Evolutionary conservation across 2,797 vertebrate genomes (phyloP).

Genomic region (Petrocephalus sullivani): DNA sequence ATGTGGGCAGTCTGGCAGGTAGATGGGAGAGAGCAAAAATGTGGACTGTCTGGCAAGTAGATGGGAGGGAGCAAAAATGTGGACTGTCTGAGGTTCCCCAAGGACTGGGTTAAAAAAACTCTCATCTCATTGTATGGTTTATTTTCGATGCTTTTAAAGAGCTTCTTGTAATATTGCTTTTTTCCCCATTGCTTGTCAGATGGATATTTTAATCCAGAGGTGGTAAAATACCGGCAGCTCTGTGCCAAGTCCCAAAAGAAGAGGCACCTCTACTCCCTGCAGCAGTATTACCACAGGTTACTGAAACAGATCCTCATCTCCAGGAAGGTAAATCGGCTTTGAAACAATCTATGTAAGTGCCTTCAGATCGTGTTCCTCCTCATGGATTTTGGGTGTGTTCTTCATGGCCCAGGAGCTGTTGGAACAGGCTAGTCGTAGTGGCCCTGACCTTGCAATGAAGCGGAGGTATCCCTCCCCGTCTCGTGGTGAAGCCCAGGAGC

Average conservation of each 20-base stretch:
- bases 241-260: constrained; percentile 90
- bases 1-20: too few relatives aligned
- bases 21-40: too few relatives aligned
- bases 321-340: constrained; percentile 67
- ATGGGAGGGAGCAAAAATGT: too few relatives aligned
- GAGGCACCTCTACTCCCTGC: constrained; percentile 77
- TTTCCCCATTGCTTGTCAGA: constrained; percentile 58
- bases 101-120: background rate
- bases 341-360: background rate
- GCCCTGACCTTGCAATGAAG: constrained; percentile 69
- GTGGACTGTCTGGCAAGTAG: too few relatives aligned
- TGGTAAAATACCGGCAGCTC: constrained; percentile 90
- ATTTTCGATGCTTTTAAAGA: background rate
- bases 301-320: constrained; percentile 91
- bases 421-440: constrained; percentile 78
- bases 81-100: background rate
- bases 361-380: background rate
- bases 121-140: background rate
- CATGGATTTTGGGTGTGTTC: background rate
- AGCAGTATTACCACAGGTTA: constrained; percentile 92
- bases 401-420: constrained; percentile 70
- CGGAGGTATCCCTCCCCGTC: constrained; percentile 60
- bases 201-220: constrained; percentile 92
- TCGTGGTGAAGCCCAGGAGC: constrained; percentile 75
- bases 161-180: background rate